Evolutionary conservation across 2,113 vertebrate species (phyloP).

Genomic region (Agapornis roseicollis): DNA sequence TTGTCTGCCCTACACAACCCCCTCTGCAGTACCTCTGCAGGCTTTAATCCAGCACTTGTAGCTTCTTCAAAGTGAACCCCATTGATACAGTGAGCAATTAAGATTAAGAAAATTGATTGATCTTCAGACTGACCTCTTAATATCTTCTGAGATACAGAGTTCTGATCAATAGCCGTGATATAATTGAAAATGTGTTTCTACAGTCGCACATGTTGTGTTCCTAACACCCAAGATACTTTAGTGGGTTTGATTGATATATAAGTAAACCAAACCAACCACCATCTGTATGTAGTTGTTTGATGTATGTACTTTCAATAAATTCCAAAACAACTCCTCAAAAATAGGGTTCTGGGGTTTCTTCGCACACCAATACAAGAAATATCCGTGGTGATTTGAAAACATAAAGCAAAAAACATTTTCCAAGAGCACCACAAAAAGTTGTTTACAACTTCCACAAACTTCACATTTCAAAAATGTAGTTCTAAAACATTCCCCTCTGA

Average conservation of each 20-base stretch:
- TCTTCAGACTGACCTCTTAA: background rate
- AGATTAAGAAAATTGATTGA: background rate
- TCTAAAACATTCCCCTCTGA: background rate
- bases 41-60: background rate
- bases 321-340: background rate
- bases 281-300: background rate
- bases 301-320: background rate
- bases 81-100: background rate
- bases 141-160: background rate
- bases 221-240: background rate
- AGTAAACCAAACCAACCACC: background rate
- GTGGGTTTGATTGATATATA: constrained; percentile 17
- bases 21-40: rapidly evolving
- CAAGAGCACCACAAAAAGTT: background rate
- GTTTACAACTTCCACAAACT: background rate
- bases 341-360: background rate
- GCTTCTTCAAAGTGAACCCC: background rate
- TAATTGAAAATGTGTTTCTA: background rate
- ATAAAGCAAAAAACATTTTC: background rate
- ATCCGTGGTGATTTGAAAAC: background rate
- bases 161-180: background rate
- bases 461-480: background rate
- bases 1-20: rapidly evolving
- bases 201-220: background rate
- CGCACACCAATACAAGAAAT: background rate